These are phyloP conservation scores for Crotalus horridus DNA, from an alignment of 2,113 vertebrate genomes.

Conservation along the genomic window DNA sequence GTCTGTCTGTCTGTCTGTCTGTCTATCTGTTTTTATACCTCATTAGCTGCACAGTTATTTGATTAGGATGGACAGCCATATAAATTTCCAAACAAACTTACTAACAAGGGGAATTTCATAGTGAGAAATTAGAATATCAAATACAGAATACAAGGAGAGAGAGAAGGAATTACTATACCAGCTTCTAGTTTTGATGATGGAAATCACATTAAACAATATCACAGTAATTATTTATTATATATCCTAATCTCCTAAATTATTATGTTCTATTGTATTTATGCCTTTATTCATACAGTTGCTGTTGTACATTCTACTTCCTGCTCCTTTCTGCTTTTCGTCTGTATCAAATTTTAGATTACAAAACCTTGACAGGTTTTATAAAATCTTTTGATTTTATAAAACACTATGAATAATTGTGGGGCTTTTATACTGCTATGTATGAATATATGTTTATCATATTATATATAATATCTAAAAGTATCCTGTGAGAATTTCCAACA, in stretches of 20 bases:
- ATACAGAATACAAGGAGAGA: neutral
- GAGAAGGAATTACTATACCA: neutral
- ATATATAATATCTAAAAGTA: neutral
- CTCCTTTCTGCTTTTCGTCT: neutral
- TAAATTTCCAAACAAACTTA: neutral
- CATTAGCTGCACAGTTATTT: neutral
- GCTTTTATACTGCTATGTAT: neutral
- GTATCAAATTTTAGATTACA: neutral
- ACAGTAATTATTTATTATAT: neutral
- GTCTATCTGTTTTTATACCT: neutral
- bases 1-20: accelerated
- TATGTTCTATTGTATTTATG: neutral
- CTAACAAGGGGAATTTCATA: neutral
- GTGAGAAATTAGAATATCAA: neutral
- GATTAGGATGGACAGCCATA: neutral
- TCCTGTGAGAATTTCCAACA: neutral
- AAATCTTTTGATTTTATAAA: neutral
- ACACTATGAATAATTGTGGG: neutral
- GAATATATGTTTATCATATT: neutral
- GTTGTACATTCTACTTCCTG: neutral
- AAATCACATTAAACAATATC: neutral
- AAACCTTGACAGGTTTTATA: neutral
- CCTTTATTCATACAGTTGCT: neutral
- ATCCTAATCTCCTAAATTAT: neutral
- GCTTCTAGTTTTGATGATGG: neutral